phyloP scores from a whole-genome alignment of 1,140 invertebrate species.

The Eurosta solidaginis region DNA sequence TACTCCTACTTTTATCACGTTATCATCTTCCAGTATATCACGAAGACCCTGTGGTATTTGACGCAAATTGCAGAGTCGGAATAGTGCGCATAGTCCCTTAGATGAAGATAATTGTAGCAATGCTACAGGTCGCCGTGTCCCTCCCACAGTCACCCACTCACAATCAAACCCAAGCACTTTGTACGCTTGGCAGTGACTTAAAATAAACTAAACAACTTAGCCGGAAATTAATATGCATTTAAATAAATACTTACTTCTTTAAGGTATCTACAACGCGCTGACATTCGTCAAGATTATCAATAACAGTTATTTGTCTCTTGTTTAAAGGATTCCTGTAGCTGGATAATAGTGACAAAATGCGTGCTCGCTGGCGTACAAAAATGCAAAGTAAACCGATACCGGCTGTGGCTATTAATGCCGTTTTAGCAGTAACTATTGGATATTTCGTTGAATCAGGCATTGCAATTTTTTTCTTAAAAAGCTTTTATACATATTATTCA shows the following conservation, averaged over 20 bases:
- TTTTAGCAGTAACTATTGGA: not conserved
- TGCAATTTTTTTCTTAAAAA: not conserved
- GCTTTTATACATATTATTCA: no score
- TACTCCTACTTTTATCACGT: conserved; percentile 76
- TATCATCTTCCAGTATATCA: conserved; percentile 62
- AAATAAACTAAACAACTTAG: not conserved
- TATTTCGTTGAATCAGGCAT: not conserved
- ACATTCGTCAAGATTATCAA: conserved; percentile 35
- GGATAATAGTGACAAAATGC: not conserved
- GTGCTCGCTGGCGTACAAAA: not conserved
- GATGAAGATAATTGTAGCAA: conserved; percentile 69
- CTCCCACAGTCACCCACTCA: conserved; percentile 69
- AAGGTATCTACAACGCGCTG: conserved; percentile 33
- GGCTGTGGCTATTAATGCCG: not conserved
- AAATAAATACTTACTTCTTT: conserved; percentile 41
- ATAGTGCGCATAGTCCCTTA: conserved; percentile 67
- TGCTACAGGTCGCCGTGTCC: conserved; percentile 63
- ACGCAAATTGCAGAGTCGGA: conserved; percentile 66
- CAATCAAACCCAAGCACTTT: conserved; percentile 71
- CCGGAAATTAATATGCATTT: not conserved
- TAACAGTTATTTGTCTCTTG: conserved; percentile 32
- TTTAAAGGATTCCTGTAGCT: conserved; percentile 31
- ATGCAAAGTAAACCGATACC: conserved; percentile 26
- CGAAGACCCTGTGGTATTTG: conserved; percentile 65
- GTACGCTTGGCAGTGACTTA: conserved; percentile 48